phyloP scores from a whole-genome alignment of 2,113 vertebrate species.

The Mastomys natalensis region DNA sequence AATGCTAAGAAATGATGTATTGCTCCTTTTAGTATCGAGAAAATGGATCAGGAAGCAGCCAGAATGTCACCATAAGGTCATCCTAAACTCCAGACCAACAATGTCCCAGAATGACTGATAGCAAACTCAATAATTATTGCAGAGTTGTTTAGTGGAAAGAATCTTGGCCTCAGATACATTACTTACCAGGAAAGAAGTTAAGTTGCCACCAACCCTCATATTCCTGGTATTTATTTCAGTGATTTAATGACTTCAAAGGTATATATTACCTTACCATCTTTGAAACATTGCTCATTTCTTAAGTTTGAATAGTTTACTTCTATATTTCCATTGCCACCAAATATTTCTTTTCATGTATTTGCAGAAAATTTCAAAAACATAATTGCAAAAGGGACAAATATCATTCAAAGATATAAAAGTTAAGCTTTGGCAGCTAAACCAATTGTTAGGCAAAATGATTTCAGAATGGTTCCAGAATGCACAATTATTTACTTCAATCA shows the following conservation, averaged over 20 bases:
- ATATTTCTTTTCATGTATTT: background rate
- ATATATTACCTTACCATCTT: background rate
- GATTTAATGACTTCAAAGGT: background rate
- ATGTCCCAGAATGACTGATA: background rate
- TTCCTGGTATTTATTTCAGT: background rate
- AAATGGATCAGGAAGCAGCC: background rate
- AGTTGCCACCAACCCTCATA: background rate
- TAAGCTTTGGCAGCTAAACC: background rate
- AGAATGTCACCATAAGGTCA: background rate
- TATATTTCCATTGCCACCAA: background rate
- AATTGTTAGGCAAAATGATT: background rate
- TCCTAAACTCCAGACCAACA: background rate
- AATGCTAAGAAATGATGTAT: background rate
- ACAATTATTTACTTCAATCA: background rate
- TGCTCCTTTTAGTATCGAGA: background rate
- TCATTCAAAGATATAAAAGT: background rate
- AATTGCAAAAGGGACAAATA: background rate
- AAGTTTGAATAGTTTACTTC: background rate
- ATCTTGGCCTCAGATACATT: background rate
- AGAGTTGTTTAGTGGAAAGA: background rate
- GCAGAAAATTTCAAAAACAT: background rate
- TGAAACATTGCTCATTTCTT: background rate
- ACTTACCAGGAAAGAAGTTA: background rate
- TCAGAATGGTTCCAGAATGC: slow-evolving; percentile 36
- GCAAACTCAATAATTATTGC: background rate